These are phyloP conservation scores for Drosophila virilis DNA, from an alignment of 1,140 invertebrate genomes.

Conservation along the genomic window DNA sequence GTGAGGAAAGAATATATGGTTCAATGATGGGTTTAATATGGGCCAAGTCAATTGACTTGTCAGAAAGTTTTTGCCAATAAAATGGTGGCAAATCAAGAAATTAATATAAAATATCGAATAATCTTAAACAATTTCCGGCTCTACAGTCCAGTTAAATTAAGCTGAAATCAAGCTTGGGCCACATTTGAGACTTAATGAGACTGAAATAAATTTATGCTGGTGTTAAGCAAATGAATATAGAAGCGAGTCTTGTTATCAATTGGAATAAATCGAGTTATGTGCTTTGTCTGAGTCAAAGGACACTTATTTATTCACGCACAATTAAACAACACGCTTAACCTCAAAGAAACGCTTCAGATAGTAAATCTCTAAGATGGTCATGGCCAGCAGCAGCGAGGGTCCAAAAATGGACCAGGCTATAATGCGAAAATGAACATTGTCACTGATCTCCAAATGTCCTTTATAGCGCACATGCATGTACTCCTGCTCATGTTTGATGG, in stretches of 20 bases:
- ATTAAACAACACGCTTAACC: slow-evolving; percentile 57
- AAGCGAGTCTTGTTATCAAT: too few relatives aligned
- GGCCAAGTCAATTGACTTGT: slow-evolving; percentile 14
- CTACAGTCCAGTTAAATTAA: not conserved
- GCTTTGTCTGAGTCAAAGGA: too few relatives aligned
- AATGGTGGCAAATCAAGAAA: not conserved
- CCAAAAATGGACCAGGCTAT: slow-evolving; percentile 58
- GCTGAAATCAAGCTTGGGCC: too few relatives aligned
- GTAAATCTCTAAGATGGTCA: slow-evolving; percentile 52
- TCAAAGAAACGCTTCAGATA: slow-evolving; percentile 73
- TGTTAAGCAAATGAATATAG: too few relatives aligned
- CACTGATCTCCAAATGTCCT: slow-evolving; percentile 44
- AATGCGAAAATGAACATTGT: slow-evolving; percentile 54
- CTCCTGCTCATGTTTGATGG: slow-evolving; percentile 58
- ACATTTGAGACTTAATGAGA: too few relatives aligned
- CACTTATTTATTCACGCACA: too few relatives aligned
- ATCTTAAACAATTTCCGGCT: not conserved
- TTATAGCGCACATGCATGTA: slow-evolving; percentile 66
- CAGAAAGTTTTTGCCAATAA: not conserved
- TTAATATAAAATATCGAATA: too few relatives aligned
- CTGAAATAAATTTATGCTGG: too few relatives aligned
- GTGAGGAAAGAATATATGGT: not conserved
- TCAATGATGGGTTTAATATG: slow-evolving; percentile 33
- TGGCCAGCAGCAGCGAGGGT: slow-evolving; percentile 43
- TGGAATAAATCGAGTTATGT: too few relatives aligned